These are phyloP conservation scores for Eulimnadia texana DNA, from an alignment of 1,140 invertebrate genomes.

Conservation along the genomic window DNA sequence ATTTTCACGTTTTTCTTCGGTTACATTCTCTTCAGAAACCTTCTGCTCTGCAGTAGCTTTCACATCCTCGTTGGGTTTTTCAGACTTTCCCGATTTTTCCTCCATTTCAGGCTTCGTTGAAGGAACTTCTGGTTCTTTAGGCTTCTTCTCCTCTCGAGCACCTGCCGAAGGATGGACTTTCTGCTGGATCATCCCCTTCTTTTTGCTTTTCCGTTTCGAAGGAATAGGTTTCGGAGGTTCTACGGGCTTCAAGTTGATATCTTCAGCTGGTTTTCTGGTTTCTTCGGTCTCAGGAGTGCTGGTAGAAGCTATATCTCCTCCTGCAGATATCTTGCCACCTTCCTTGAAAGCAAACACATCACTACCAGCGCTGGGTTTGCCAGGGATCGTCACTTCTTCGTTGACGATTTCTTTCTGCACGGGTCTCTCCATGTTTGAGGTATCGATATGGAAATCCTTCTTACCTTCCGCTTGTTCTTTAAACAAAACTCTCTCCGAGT, in stretches of 20 bases:
- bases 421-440: background rate
- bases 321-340: background rate
- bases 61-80: no score
- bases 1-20: no score
- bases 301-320: background rate
- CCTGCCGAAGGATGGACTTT: no score
- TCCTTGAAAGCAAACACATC: background rate
- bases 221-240: background rate
- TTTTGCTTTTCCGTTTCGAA: no score
- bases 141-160: no score
- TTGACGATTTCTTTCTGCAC: background rate
- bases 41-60: no score
- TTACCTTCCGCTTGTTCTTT: background rate
- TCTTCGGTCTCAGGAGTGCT: background rate
- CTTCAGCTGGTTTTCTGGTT: background rate
- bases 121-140: no score
- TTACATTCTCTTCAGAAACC: no score
- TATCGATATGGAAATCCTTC: background rate
- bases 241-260: background rate
- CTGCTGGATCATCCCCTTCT: no score
- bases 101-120: no score
- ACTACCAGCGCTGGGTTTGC: background rate
- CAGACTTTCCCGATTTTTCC: no score
- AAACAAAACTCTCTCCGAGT: background rate
- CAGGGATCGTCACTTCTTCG: background rate